Conservation (phyloP, 2,113 vertebrate genomes). For the Erpornis zantholeuca region DNA sequence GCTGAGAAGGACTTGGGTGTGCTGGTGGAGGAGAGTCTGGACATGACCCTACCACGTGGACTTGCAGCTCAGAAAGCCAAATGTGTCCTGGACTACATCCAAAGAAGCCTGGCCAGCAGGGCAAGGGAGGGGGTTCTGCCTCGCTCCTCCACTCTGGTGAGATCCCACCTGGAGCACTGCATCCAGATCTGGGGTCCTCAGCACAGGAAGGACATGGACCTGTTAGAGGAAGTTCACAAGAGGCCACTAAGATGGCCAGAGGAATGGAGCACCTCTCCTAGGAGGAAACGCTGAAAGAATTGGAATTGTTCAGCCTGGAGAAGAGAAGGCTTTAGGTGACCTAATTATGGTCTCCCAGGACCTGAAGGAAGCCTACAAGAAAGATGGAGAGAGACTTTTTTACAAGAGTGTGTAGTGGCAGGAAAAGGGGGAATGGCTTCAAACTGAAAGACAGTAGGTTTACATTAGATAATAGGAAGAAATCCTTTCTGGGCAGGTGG, state of each 20-base stretch:
- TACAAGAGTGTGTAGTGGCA: neutral
- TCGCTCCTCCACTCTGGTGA: neutral
- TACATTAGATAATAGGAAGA: neutral
- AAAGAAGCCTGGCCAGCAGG: neutral
- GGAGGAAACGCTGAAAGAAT: neutral
- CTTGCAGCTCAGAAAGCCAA: neutral
- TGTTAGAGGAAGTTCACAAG: neutral
- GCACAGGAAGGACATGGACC: neutral
- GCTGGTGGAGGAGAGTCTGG: neutral
- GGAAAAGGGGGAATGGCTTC: neutral
- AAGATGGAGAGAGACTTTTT: neutral
- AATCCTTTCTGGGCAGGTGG: neutral
- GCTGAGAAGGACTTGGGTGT: neutral
- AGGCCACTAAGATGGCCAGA: neutral
- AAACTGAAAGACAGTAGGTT: neutral
- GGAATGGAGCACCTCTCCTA: neutral
- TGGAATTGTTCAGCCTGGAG: neutral
- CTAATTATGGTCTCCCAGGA: neutral
- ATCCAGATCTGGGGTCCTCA: neutral
- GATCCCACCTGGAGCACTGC: neutral
- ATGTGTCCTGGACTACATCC: fast-evolving
- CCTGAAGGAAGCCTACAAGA: neutral
- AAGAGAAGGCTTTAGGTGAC: neutral
- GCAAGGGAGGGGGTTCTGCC: neutral
- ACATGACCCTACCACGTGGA: neutral